phyloP scores from a whole-genome alignment of 92 coral and sea anemone genomes.

The Muricea muricata region DNA sequence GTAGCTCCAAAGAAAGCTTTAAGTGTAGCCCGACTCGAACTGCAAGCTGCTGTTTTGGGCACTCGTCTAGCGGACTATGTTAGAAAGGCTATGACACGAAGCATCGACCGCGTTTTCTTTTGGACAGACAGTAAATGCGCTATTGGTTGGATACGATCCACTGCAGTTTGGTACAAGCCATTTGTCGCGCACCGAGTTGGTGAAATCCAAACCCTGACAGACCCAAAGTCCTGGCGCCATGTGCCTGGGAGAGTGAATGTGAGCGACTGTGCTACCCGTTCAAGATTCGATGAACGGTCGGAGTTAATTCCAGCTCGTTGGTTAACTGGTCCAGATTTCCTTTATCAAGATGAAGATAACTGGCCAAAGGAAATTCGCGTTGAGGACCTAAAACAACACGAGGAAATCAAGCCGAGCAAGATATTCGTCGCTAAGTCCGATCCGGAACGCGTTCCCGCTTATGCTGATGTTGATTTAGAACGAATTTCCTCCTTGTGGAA shows the following conservation, averaged over 20 bases:
- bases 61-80: conserved; percentile 60
- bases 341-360: conserved; percentile 31
- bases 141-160: conserved; percentile 34
- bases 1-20: conserved; percentile 59
- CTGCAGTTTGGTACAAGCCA: conserved; percentile 42
- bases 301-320: conserved; percentile 35
- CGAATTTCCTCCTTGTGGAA: conserved; percentile 18
- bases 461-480: background rate
- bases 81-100: conserved; percentile 31
- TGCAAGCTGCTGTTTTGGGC: conserved; percentile 66
- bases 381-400: background rate
- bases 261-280: conserved; percentile 54
- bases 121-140: conserved; percentile 65
- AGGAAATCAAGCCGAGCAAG: conserved; percentile 3
- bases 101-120: conserved; percentile 9
- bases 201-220: conserved; percentile 24
- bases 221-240: conserved; percentile 37
- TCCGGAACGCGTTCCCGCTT: background rate
- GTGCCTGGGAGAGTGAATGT: conserved; percentile 50
- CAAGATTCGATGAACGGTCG: conserved; percentile 19
- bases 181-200: conserved; percentile 34
- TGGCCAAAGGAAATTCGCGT: conserved; percentile 46
- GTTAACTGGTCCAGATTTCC: conserved; percentile 65
- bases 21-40: conserved; percentile 21
- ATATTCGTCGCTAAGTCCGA: conserved; percentile 13